Percentiles rank a stretch among this genome's conserved stretches.
Conservation (phyloP, 2,113 vertebrate species). For the Tetraodon nigroviridis region DNA sequence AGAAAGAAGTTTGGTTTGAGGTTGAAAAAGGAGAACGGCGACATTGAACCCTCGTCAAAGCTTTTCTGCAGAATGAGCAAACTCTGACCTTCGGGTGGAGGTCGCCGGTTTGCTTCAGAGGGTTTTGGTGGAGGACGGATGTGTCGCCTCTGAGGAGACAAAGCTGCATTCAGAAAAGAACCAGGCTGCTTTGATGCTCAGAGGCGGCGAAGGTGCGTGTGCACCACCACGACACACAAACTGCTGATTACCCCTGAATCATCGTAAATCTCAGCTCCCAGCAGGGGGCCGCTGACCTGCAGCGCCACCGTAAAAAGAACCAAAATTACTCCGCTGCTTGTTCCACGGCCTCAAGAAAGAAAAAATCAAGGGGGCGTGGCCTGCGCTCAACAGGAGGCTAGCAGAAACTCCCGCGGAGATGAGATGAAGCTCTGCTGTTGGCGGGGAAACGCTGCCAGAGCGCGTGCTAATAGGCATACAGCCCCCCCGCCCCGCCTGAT, state of each 20-base stretch:
- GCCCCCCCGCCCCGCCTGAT: slow-evolving; percentile 37
- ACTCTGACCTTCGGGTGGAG: too few relatives aligned
- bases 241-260: too few relatives aligned
- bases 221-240: slow-evolving; percentile 13
- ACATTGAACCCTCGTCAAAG: too few relatives aligned
- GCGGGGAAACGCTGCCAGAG: slow-evolving; percentile 43
- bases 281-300: slow-evolving; percentile 24
- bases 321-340: slow-evolving; percentile 13
- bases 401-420: slow-evolving; percentile 39
- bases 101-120: too few relatives aligned
- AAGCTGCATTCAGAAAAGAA: too few relatives aligned
- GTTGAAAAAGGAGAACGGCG: too few relatives aligned
- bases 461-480: slow-evolving; percentile 52
- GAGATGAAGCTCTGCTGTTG: slow-evolving; percentile 37
- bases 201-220: background rate
- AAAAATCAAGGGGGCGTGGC: slow-evolving; percentile 49
- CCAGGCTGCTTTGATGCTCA: too few relatives aligned
- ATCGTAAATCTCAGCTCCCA: slow-evolving; percentile 24
- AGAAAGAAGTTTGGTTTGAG: too few relatives aligned
- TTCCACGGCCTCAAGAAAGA: slow-evolving; percentile 29
- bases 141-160: too few relatives aligned
- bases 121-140: too few relatives aligned
- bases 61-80: too few relatives aligned
- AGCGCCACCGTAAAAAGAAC: slow-evolving; percentile 26
- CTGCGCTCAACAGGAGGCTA: slow-evolving; percentile 11